These are phyloP conservation scores for Orcinus orca DNA, from an alignment of 2,113 vertebrate species.

Conservation along the genomic window DNA sequence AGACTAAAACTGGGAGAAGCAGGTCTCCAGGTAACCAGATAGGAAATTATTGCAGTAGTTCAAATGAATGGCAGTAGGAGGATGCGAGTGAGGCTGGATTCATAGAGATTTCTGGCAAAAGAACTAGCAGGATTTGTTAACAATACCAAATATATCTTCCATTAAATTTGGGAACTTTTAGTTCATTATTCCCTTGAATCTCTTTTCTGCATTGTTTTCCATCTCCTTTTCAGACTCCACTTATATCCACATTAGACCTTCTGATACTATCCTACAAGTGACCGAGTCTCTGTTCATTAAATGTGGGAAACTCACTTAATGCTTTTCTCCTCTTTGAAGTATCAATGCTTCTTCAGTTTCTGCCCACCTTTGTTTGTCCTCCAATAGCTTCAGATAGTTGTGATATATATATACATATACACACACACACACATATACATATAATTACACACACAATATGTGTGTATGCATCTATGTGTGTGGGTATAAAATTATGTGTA, in stretches of 20 bases:
- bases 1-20: background rate
- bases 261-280: background rate
- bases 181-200: background rate
- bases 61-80: background rate
- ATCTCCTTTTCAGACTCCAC: background rate
- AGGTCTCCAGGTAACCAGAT: background rate
- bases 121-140: background rate
- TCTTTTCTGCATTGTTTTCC: background rate
- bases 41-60: background rate
- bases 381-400: background rate
- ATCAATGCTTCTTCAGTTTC: background rate
- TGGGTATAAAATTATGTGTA: background rate
- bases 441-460: background rate
- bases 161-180: background rate
- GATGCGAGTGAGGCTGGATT: background rate
- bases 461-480: background rate
- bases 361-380: background rate
- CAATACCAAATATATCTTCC: background rate
- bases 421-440: background rate
- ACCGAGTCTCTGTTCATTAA: background rate
- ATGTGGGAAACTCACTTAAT: background rate
- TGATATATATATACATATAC: fast-evolving
- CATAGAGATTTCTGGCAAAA: background rate
- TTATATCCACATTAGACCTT: background rate
- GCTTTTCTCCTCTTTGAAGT: background rate